Evolutionary conservation across 2,888 invertebrate genomes (phyloP).

Genomic region (Chaitophorus viminalis): DNA sequence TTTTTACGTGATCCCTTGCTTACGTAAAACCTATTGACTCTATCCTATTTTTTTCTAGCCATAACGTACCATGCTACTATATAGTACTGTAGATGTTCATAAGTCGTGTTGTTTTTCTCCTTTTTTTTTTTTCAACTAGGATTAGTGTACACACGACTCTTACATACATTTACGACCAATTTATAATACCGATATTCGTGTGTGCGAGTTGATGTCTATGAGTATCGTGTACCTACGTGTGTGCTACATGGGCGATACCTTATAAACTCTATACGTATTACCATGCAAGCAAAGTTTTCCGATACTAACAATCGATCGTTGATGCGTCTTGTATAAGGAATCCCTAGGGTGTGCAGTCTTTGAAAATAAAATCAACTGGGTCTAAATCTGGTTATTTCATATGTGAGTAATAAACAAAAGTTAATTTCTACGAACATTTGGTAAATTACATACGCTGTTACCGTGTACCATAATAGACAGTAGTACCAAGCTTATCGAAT

Average conservation of each 20-base stretch:
- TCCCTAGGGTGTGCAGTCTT: background rate
- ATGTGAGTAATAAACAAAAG: slow-evolving; percentile 6
- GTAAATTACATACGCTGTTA: background rate
- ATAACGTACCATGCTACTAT: background rate
- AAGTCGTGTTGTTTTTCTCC: background rate
- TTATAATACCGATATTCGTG: background rate
- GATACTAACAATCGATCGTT: slow-evolving; percentile 18
- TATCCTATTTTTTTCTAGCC: background rate
- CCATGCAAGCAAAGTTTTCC: slow-evolving; percentile 23
- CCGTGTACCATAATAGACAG: too few species aligned
- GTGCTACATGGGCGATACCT: background rate
- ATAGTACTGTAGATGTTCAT: background rate
- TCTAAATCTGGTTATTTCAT: slow-evolving; percentile 5
- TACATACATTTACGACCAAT: background rate
- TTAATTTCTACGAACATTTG: background rate
- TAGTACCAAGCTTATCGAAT: too few species aligned
- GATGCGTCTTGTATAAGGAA: background rate
- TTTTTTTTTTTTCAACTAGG: slow-evolving; percentile 2
- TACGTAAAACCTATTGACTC: slow-evolving; percentile 2
- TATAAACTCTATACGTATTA: slow-evolving; percentile 27
- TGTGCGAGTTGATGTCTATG: background rate
- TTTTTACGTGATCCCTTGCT: slow-evolving; percentile 9
- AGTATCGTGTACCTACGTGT: background rate
- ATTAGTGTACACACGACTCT: background rate
- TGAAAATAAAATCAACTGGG: background rate